phyloP scores from a whole-genome alignment of 2,888 invertebrate species.

The Carabus problematicus region DNA sequence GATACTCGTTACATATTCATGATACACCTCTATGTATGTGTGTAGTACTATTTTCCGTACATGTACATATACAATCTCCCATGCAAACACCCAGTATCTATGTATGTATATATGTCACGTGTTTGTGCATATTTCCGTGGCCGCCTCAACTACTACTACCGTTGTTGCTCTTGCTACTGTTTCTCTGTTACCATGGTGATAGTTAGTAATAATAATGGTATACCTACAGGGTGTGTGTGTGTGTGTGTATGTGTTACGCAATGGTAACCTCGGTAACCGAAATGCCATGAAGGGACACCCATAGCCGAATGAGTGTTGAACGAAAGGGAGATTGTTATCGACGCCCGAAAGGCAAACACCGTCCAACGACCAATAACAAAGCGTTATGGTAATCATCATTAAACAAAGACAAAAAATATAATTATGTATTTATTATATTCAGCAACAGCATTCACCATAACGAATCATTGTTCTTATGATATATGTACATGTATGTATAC shows the following conservation, averaged over 20 bases:
- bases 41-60: too few relatives aligned
- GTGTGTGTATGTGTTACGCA: conserved; percentile 24
- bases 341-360: conserved; percentile 10
- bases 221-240: conserved; percentile 14
- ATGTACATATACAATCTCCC: too few relatives aligned
- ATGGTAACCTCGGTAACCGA: conserved; percentile 20
- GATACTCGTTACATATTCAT: too few relatives aligned
- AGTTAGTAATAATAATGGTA: too few relatives aligned
- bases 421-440: conserved; percentile 22
- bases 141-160: too few relatives aligned
- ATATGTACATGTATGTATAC: not conserved
- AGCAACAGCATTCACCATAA: not conserved
- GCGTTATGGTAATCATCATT: conserved; percentile 20
- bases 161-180: too few relatives aligned
- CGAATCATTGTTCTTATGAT: conserved; percentile 1
- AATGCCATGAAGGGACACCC: not conserved
- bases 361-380: conserved; percentile 25
- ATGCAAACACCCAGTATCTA: too few relatives aligned
- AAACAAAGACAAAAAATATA: conserved; percentile 14
- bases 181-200: not conserved
- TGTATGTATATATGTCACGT: too few relatives aligned
- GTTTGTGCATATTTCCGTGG: too few relatives aligned
- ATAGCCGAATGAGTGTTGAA: not conserved
- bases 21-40: too few relatives aligned
- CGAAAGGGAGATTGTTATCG: too few relatives aligned